Evolutionary conservation across 2,113 vertebrate species (phyloP).

Genomic region (Eulemur rufifrons): DNA sequence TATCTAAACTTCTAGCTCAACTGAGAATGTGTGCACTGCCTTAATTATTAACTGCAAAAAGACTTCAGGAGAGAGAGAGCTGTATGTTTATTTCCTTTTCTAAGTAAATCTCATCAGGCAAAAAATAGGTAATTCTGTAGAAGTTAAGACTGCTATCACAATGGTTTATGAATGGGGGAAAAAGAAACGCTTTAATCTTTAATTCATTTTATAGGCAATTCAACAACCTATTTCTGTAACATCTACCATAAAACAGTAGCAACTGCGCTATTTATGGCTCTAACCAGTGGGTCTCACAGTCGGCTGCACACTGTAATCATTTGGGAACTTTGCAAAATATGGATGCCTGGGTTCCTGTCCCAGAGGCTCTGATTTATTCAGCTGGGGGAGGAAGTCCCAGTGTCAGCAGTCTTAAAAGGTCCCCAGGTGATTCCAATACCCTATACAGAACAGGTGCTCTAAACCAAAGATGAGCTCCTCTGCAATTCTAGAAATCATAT

Average conservation of each 20-base stretch:
- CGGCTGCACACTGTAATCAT: neutral
- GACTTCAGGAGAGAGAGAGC: constrained; percentile 20
- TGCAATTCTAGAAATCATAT: neutral
- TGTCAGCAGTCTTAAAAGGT: neutral
- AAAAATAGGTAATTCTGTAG: constrained; percentile 54
- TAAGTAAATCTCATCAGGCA: constrained; percentile 53
- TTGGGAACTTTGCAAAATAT: neutral
- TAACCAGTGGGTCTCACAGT: neutral
- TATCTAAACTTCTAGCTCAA: neutral
- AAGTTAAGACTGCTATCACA: constrained; percentile 26
- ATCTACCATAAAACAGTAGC: neutral
- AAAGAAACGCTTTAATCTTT: constrained; percentile 50
- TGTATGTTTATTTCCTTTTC: constrained; percentile 22
- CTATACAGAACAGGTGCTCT: neutral
- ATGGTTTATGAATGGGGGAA: neutral
- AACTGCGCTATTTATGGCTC: neutral
- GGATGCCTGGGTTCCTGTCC: neutral
- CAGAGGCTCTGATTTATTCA: no score
- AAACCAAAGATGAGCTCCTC: neutral
- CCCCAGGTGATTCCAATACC: neutral
- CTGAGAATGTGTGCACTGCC: neutral
- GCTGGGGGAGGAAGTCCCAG: neutral
- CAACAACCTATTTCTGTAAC: neutral
- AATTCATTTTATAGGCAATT: constrained; percentile 53
- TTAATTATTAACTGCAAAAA: constrained; percentile 31